Percentiles rank a stretch among this genome's conserved stretches.
Conservation (phyloP, 2,113 vertebrate species). For the Cyanistes caeruleus region DNA sequence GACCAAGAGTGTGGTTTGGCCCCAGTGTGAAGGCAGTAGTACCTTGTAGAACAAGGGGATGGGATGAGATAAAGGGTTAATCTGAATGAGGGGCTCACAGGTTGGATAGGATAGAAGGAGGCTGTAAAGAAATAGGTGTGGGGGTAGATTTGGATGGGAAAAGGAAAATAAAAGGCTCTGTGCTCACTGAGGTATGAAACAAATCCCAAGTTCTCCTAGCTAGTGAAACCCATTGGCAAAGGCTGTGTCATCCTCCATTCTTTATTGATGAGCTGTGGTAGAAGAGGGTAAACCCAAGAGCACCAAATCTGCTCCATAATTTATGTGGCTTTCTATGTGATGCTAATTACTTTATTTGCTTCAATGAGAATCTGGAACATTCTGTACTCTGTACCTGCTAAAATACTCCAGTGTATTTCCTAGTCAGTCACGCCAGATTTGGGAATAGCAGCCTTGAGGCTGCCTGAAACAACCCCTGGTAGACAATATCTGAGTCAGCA, state of each 20-base stretch:
- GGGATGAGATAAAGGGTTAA: not conserved
- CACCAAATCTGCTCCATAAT: not conserved
- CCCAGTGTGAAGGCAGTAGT: not conserved
- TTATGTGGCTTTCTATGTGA: not conserved
- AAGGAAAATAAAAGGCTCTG: not conserved
- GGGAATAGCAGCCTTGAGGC: not conserved
- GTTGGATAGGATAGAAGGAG: not conserved
- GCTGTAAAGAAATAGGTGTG: not conserved
- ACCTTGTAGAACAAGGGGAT: not conserved
- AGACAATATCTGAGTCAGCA: not conserved
- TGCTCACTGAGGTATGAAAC: not conserved
- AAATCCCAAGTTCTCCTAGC: not conserved
- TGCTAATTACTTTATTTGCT: not conserved
- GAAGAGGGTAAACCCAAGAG: not conserved
- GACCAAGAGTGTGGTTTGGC: not conserved
- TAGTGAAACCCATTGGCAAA: not conserved
- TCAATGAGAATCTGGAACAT: not conserved
- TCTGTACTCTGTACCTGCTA: not conserved
- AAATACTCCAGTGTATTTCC: not conserved
- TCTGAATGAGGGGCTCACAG: not conserved
- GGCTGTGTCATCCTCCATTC: not conserved
- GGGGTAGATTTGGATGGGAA: not conserved
- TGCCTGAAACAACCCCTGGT: not conserved
- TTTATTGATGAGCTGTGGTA: not conserved
- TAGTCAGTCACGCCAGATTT: not conserved